A percentile compares a stretch with the other conserved stretches of the same genome.
Conservation (phyloP, 1,140 invertebrate species). For the Drosophila prosaltans region DNA sequence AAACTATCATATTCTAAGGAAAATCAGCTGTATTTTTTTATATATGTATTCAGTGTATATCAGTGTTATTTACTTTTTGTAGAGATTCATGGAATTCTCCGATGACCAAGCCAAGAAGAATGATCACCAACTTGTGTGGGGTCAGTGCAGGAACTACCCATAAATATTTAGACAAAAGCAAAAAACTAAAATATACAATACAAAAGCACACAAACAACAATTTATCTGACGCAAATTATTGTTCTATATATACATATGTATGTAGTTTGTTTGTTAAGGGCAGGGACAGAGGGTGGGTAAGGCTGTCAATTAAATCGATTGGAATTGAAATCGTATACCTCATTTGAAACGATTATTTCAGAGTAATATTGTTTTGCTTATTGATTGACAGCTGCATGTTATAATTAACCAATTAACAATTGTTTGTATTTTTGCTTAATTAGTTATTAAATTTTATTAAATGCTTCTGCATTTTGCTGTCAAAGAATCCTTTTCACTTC, state of each 20-base stretch:
- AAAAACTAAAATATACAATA: constrained; percentile 9
- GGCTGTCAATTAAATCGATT: constrained; percentile 31
- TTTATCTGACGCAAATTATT: constrained; percentile 17
- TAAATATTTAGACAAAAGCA: constrained; percentile 9
- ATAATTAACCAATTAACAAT: constrained; percentile 39
- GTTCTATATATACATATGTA: not conserved
- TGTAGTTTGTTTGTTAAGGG: not conserved
- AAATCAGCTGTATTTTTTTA: not conserved
- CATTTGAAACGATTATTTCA: constrained; percentile 26
- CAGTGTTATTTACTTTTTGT: not conserved
- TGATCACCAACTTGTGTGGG: constrained; percentile 13
- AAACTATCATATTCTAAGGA: not conserved
- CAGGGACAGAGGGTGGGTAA: not conserved
- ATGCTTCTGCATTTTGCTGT: not conserved
- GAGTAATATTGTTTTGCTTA: constrained; percentile 22
- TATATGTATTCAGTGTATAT: too few species aligned
- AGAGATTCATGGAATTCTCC: not conserved
- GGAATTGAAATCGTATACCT: constrained; percentile 11
- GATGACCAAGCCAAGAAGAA: constrained; percentile 4
- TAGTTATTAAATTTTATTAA: not conserved
- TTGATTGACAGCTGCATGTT: constrained; percentile 22
- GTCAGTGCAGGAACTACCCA: constrained; percentile 16
- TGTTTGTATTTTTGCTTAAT: not conserved
- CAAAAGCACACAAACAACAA: not conserved
- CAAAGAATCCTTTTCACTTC: constrained; percentile 14